Base-by-base conservation (phyloP, 1,140 invertebrate species). In the Piezodorus guildinii region DNA sequence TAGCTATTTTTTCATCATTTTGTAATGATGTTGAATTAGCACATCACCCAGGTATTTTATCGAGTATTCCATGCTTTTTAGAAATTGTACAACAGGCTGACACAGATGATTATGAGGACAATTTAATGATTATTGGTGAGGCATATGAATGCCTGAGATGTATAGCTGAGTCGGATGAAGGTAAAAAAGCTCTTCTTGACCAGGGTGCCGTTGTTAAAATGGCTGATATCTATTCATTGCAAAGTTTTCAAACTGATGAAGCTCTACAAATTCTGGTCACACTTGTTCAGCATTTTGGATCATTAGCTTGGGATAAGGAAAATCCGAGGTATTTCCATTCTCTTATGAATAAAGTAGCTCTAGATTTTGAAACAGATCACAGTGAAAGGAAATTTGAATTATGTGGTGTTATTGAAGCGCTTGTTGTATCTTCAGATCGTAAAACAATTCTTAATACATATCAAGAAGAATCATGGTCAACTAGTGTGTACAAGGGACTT, bases 351-450 rank as follows among this genome's bases (percentile, higher is more conserved):
- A 86, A 89, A 75, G 85, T 94, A 64, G 81, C 88, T 3, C 72
- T 90, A 9, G 90, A 94, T 72, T 93, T 94, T 78, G 86, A 89
- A 69, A 88, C 85, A 0, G 90, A 94, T 74, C 83, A 91, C 61
- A 86, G 85, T 19, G 88, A 93, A 70, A 77, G 86, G 62, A 94
- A 95, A 74, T 94, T 94, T 77, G 86, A 93, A 71, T 73, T 94
- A 14, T 90, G 87, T 69, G 76, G 79, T 3, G 84, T 90, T 64
- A 74, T 94, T 16, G 83, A 86, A 69, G 82, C 84, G 19, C 76
- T 94, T 19, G 70, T 94, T 9, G 81, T 81, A 62, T 90, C 84
- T 64, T 87, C 87, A 69, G 70, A 72, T n/a, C 82, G 46, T 58
- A 49, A 54, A 43, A 39, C 17, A 1, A 58, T 30, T 10, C 16